Base-by-base conservation (phyloP, 2,797 vertebrate genomes). In the Lutjanus campechanus region DNA sequence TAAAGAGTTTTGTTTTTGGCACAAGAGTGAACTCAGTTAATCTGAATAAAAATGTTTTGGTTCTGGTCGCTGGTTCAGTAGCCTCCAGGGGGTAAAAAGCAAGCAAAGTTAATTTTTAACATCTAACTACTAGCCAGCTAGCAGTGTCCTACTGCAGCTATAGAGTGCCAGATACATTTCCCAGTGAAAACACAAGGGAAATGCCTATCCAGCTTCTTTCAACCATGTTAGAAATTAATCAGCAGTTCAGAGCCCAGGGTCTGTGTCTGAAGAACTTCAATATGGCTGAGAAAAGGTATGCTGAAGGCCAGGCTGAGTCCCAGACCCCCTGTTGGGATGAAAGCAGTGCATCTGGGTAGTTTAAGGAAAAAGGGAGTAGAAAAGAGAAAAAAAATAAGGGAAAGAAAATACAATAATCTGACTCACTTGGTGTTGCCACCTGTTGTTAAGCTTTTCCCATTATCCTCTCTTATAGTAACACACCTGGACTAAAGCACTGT, bases 391-490 rank as follows among this genome's bases (percentile, higher is more conserved):
- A 67, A 13, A 58, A 25, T 9, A 67, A 11, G 65, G 44, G 16
- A 36, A 41, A 44, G 63, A 65, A 46, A 67, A 70, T 44, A 44
- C 6, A 60, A 49, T 55, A 19, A 17, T 69, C 20, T 54, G 13
- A 46, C 40, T 72, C 54, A 29, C 49, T 8, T 17, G 40, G 43
- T 43, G 67, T 46, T 58, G 16, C n/a, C 43, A 53, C 62, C 51
- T 75, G 67, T 73, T 62, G 67, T 79, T 50, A 69, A 76, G 69
- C 61, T 62, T 75, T 69, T 58, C 12, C 50, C 16, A 64, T 73
- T 73, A 82, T 29, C 43, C 58, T 43, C 11, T 66, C 25, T 69
- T 55, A 29, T 4, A 29, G 29, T 29, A 70, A 47, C 65, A 62
- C 63, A 75, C 68, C 51, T 76, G 72, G 29, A 43, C 58, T 11